phyloP scores from a whole-genome alignment of 2,113 vertebrate species.

The Andinoacara biseriatus region DNA sequence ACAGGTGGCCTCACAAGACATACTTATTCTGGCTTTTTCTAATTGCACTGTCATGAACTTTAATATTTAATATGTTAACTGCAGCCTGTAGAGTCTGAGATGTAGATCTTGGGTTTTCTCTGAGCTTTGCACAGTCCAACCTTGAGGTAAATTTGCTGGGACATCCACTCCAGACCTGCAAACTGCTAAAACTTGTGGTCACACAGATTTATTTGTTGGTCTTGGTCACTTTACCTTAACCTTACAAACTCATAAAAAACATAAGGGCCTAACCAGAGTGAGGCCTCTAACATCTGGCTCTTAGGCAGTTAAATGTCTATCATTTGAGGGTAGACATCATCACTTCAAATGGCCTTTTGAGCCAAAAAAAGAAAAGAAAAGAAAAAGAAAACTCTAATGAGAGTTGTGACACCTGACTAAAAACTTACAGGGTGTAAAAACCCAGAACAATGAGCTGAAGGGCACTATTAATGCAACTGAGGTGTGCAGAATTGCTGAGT shows the following conservation, averaged over 20 bases:
- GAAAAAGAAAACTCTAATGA: not conserved
- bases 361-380: not conserved
- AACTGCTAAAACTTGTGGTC: not conserved
- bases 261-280: not conserved
- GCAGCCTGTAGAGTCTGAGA: no score
- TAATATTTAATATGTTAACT: no score
- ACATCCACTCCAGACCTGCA: not conserved
- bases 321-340: not conserved
- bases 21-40: no score
- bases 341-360: constrained; percentile 6
- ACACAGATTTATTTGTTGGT: not conserved
- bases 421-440: not conserved
- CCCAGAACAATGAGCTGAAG: constrained; percentile 1
- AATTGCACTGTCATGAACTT: no score
- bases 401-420: not conserved
- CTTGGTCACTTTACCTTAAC: not conserved
- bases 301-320: not conserved
- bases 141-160: no score
- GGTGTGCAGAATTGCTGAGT: constrained; percentile 1
- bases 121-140: no score
- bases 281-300: not conserved
- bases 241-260: not conserved
- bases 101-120: no score
- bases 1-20: no score
- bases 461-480: not conserved